Conservation (phyloP, 2,113 vertebrate species). For the Laterallus jamaicensis region DNA sequence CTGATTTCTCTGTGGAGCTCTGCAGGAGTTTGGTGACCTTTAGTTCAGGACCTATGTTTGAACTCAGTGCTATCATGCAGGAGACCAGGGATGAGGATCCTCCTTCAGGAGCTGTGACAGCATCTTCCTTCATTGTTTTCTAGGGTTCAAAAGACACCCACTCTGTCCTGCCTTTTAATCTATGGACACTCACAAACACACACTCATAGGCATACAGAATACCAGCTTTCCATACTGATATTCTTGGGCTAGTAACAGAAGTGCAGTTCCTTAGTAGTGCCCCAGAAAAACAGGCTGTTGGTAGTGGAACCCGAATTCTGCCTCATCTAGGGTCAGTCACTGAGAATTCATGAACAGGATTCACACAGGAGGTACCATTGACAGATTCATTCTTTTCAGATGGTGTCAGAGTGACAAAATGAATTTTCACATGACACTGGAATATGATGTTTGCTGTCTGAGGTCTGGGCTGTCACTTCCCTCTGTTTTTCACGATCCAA, state of each 20-base stretch:
- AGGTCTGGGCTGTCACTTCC: background rate
- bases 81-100: background rate
- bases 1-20: background rate
- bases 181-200: rapidly evolving
- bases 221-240: rapidly evolving
- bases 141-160: background rate
- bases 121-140: background rate
- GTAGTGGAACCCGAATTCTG: background rate
- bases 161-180: background rate
- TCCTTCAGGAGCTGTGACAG: background rate
- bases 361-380: background rate
- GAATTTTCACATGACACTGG: background rate
- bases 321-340: background rate
- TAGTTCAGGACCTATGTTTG: background rate
- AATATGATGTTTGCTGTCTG: background rate
- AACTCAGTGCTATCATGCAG: background rate
- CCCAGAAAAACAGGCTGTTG: background rate
- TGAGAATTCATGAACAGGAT: rapidly evolving
- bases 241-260: background rate
- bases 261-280: too few relatives aligned
- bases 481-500: background rate
- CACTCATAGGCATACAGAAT: background rate
- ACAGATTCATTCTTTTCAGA: background rate
- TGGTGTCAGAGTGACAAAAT: background rate
- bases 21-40: background rate